Conservation (phyloP, 2,113 vertebrate species). For the Nyctibius bracteatus region DNA sequence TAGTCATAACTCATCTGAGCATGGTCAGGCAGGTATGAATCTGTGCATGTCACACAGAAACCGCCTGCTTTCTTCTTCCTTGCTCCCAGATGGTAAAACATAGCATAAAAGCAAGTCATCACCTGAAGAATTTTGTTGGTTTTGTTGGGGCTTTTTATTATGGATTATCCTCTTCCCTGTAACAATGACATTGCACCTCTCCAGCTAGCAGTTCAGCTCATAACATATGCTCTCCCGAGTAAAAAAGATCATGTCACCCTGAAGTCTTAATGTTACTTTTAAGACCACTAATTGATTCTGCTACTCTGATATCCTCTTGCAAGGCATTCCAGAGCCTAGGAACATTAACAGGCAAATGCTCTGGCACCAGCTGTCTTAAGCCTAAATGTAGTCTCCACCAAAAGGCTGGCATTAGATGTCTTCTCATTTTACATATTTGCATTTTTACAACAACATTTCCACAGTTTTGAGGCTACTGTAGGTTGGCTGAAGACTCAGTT, state of each 20-base stretch:
- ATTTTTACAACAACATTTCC: constrained; percentile 57
- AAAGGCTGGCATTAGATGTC: constrained; percentile 38
- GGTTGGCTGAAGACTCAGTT: neutral
- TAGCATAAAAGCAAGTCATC: neutral
- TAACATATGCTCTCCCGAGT: neutral
- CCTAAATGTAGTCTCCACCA: constrained; percentile 57
- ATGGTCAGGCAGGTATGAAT: neutral
- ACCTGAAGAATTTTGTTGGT: neutral
- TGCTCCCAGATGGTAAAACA: neutral
- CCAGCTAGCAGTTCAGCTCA: neutral
- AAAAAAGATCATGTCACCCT: neutral
- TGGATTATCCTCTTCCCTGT: neutral
- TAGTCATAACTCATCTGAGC: neutral
- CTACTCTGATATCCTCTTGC: constrained; percentile 24
- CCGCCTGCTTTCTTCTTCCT: neutral
- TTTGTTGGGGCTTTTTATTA: neutral
- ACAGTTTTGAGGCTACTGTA: neutral
- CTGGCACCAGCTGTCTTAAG: constrained; percentile 62
- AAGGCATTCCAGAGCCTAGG: constrained; percentile 34
- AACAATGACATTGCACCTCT: neutral
- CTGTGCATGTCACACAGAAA: neutral
- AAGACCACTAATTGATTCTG: constrained; percentile 43
- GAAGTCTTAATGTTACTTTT: neutral
- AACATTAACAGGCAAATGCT: constrained; percentile 18
- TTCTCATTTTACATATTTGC: constrained; percentile 55